Evolutionary conservation across 2,888 invertebrate genomes (phyloP).

Genomic region (Dolomedes plantarius): DNA sequence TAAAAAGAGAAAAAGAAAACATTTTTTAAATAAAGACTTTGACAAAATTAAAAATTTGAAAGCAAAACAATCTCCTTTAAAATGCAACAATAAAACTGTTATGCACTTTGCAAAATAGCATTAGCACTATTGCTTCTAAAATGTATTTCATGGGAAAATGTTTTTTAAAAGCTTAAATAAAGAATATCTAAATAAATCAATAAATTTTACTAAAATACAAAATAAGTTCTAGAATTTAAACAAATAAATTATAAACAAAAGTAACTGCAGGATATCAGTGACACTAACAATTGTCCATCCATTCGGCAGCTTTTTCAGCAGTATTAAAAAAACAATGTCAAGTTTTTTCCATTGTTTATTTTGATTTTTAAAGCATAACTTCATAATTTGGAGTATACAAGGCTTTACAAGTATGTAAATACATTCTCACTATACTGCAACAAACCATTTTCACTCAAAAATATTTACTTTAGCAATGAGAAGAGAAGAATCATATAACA

Average conservation of each 20-base stretch:
- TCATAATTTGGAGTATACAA: conserved; percentile 71
- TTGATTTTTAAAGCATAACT: conserved; percentile 71
- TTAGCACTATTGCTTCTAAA: too few species aligned
- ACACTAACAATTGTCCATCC: neutral
- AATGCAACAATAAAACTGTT: too few species aligned
- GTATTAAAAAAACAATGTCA: neutral
- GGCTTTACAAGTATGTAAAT: conserved; percentile 71
- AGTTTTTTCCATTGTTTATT: conserved; percentile 59
- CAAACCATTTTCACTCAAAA: conserved; percentile 71
- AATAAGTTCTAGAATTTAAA: neutral
- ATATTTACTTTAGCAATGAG: conserved; percentile 68
- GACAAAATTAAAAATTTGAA: too few species aligned
- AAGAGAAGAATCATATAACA: conserved; percentile 51
- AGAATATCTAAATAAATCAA: too few species aligned
- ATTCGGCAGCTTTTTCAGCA: neutral
- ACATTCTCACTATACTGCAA: conserved; percentile 71
- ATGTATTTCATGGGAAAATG: too few species aligned
- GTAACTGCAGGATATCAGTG: neutral
- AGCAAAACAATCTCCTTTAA: too few species aligned
- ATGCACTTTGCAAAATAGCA: too few species aligned
- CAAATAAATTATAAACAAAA: conserved; percentile 8
- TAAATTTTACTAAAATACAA: too few species aligned
- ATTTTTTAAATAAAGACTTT: too few species aligned
- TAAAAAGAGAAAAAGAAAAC: too few species aligned
- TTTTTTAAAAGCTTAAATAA: too few species aligned